phyloP scores from a whole-genome alignment of 2,888 invertebrate genomes.

The Dione juno region DNA sequence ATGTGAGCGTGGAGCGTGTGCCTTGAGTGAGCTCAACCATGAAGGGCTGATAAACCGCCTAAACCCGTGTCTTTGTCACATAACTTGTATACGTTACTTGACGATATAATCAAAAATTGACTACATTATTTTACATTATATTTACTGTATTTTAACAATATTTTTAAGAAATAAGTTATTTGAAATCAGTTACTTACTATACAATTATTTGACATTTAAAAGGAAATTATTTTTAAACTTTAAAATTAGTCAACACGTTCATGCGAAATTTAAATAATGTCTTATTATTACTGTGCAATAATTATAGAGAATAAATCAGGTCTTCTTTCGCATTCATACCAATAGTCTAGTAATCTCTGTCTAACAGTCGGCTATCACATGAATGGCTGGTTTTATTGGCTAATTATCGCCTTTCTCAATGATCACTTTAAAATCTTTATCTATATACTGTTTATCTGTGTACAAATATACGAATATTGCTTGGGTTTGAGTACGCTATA shows the following conservation, averaged over 20 bases:
- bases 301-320: neutral
- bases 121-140: too few relatives aligned
- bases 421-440: conserved; percentile 10
- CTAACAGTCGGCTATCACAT: conserved; percentile 21
- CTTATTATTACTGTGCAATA: neutral
- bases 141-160: too few relatives aligned
- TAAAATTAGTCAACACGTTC: too few relatives aligned
- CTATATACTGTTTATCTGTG: neutral
- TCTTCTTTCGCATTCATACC: conserved; percentile 10
- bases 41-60: conserved; percentile 41
- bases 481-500: too few relatives aligned
- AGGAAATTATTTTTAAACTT: too few relatives aligned
- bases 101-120: conserved; percentile 2
- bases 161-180: too few relatives aligned
- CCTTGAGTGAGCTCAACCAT: conserved; percentile 40
- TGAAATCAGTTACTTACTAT: too few relatives aligned
- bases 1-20: conserved; percentile 35
- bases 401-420: conserved; percentile 57
- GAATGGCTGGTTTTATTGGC: conserved; percentile 55
- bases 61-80: conserved; percentile 30
- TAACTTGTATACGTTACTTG: conserved; percentile 10
- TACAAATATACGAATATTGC: neutral
- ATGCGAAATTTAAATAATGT: too few relatives aligned
- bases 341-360: conserved; percentile 15
- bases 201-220: too few relatives aligned